phyloP scores from a whole-genome alignment of 2,113 vertebrate species.

The Pristiophorus japonicus region DNA sequence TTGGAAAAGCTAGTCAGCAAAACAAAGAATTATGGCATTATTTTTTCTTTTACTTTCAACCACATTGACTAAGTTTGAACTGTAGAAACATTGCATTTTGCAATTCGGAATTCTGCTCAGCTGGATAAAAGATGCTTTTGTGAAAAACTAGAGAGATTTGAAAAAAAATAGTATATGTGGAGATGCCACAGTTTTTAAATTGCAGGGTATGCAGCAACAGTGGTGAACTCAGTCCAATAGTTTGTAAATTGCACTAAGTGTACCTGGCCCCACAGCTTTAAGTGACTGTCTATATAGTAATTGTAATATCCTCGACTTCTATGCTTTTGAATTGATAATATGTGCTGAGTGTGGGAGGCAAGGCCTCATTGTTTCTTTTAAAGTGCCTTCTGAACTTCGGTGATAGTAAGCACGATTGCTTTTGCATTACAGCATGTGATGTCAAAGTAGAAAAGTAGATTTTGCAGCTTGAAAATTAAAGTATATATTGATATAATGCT shows the following conservation, averaged over 20 bases:
- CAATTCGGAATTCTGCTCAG: not conserved
- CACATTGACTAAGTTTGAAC: not conserved
- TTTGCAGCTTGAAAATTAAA: not conserved
- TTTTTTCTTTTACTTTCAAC: not conserved
- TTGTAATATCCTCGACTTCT: not conserved
- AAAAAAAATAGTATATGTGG: not conserved
- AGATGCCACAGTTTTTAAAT: too few relatives aligned
- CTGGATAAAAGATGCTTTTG: not conserved
- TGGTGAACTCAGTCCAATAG: not conserved
- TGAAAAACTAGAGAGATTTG: not conserved
- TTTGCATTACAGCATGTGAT: not conserved
- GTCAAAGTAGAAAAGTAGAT: not conserved
- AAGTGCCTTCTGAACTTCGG: not conserved
- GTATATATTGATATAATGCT: not conserved
- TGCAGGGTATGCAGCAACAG: not conserved
- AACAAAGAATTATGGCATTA: not conserved
- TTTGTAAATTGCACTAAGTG: not conserved
- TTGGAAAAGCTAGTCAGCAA: not conserved
- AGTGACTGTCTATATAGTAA: not conserved
- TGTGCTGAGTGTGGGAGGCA: not conserved
- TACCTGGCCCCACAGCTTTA: not conserved
- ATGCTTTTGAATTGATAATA: not conserved
- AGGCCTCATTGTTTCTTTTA: not conserved
- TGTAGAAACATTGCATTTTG: not conserved
- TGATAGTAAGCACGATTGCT: not conserved